These are phyloP conservation scores for Monochamus saltuarius DNA, from an alignment of 1,140 invertebrate genomes.

Conservation along the genomic window DNA sequence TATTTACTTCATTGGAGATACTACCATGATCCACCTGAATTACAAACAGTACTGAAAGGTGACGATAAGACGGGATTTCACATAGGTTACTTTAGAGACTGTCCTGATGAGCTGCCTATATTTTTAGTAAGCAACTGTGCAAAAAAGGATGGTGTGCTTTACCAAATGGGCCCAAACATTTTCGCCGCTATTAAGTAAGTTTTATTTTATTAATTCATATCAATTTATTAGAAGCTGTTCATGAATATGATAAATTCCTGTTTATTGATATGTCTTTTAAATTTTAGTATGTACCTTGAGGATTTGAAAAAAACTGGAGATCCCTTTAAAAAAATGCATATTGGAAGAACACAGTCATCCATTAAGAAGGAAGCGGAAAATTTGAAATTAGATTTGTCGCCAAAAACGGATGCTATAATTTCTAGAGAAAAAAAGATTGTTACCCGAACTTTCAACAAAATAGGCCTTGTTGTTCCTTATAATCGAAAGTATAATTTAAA, in stretches of 20 bases:
- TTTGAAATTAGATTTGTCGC: slow-evolving; percentile 63
- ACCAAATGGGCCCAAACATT: slow-evolving; percentile 75
- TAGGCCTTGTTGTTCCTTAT: slow-evolving; percentile 87
- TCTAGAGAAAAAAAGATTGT: slow-evolving; percentile 69
- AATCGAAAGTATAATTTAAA: slow-evolving; percentile 67
- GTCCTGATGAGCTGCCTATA: slow-evolving; percentile 69
- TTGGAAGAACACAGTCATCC: slow-evolving; percentile 61
- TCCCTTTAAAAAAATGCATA: slow-evolving; percentile 65
- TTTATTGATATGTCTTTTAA: too few species aligned
- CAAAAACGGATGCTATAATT: slow-evolving; percentile 62
- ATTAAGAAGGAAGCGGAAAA: slow-evolving; percentile 67
- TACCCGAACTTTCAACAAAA: slow-evolving; percentile 77
- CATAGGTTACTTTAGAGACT: slow-evolving; percentile 88
- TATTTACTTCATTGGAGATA: slow-evolving; percentile 85
- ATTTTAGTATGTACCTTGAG: slow-evolving; percentile 63
- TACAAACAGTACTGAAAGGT: slow-evolving; percentile 76
- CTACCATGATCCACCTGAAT: slow-evolving; percentile 93
- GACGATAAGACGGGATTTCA: slow-evolving; percentile 72
- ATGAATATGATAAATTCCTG: too few species aligned
- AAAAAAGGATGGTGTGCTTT: slow-evolving; percentile 66
- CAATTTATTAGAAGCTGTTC: slow-evolving; percentile 19
- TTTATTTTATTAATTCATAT: neutral
- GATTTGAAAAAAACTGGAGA: slow-evolving; percentile 61
- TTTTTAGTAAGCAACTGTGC: slow-evolving; percentile 77
- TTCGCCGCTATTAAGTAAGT: slow-evolving; percentile 82